Percentiles rank a stretch among this genome's conserved stretches.
phyloP scores from a whole-genome alignment of 2,113 vertebrate species.

The Antennarius striatus region DNA sequence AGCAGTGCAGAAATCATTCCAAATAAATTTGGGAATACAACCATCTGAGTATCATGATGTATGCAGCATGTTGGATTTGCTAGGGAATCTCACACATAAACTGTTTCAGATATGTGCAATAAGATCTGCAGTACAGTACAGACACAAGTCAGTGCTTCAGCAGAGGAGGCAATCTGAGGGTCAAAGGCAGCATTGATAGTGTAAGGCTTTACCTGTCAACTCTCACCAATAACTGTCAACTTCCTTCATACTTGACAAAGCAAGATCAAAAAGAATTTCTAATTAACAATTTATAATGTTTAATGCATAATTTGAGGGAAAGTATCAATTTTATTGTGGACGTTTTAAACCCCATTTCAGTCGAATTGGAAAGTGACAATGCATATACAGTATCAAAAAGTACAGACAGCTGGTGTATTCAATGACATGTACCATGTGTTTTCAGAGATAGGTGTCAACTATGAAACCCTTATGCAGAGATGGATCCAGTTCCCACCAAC shows the following conservation, averaged over 20 bases:
- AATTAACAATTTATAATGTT: neutral
- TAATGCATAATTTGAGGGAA: neutral
- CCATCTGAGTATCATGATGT: neutral
- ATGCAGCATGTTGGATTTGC: neutral
- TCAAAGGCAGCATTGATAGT: constrained; percentile 72
- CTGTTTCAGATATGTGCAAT: constrained; percentile 12
- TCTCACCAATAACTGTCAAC: neutral
- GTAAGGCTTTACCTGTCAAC: constrained; percentile 63
- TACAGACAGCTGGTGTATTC: constrained; percentile 38
- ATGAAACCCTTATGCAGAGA: constrained; percentile 17
- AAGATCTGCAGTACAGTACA: constrained; percentile 7
- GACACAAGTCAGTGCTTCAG: constrained; percentile 27
- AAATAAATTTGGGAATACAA: neutral
- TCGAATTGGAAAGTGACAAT: constrained; percentile 33
- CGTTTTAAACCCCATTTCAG: neutral
- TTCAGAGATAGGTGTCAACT: constrained; percentile 11
- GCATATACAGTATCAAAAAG: constrained; percentile 30
- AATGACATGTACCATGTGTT: constrained; percentile 37
- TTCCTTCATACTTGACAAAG: constrained; percentile 12
- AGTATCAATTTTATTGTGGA: neutral
- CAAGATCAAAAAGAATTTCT: constrained; percentile 1
- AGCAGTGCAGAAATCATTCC: neutral
- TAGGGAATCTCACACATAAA: neutral
- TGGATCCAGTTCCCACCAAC: constrained; percentile 10
- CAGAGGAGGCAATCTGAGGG: constrained; percentile 36